Percentiles rank a stretch among this genome's conserved stretches.
Conservation (phyloP, 2,888 invertebrate species). For the Dinocampus coccinellae region DNA sequence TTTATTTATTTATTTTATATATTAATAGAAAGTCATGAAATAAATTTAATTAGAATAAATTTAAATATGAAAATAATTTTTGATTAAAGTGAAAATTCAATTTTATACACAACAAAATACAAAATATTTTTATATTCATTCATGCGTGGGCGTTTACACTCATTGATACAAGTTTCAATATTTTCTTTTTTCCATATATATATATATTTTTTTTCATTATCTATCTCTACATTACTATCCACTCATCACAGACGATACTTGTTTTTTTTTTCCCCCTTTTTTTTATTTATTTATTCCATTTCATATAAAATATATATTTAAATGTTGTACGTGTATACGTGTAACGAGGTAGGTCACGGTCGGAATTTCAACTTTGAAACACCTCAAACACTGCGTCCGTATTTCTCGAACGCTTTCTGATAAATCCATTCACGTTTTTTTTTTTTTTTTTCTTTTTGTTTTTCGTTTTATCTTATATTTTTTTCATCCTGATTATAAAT, state of each 20-base stretch:
- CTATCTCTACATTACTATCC: too few species aligned
- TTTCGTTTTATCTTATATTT: too few species aligned
- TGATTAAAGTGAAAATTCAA: slow-evolving; percentile 34
- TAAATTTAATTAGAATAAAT: background rate
- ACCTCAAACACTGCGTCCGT: background rate
- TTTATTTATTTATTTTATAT: background rate
- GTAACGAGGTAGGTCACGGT: slow-evolving; percentile 55
- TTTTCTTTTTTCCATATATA: too few species aligned
- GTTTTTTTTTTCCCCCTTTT: too few species aligned
- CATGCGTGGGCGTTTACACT: slow-evolving; percentile 16
- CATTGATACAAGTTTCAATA: slow-evolving; percentile 1
- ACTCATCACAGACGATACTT: too few species aligned
- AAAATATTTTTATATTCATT: slow-evolving; percentile 14
- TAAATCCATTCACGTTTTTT: background rate
- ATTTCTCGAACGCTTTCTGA: background rate
- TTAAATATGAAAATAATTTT: slow-evolving; percentile 6
- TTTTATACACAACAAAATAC: slow-evolving; percentile 13
- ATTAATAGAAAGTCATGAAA: background rate
- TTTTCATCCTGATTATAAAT: too few species aligned
- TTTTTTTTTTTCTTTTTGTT: too few species aligned
- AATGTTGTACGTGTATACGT: background rate
- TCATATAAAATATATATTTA: background rate
- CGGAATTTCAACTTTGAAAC: slow-evolving; percentile 47
- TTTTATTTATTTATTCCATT: slow-evolving; percentile 33
- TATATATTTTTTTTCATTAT: slow-evolving; percentile 26